Evolutionary conservation across 2,888 invertebrate species (phyloP).

Genomic region (Athalia cordata): DNA sequence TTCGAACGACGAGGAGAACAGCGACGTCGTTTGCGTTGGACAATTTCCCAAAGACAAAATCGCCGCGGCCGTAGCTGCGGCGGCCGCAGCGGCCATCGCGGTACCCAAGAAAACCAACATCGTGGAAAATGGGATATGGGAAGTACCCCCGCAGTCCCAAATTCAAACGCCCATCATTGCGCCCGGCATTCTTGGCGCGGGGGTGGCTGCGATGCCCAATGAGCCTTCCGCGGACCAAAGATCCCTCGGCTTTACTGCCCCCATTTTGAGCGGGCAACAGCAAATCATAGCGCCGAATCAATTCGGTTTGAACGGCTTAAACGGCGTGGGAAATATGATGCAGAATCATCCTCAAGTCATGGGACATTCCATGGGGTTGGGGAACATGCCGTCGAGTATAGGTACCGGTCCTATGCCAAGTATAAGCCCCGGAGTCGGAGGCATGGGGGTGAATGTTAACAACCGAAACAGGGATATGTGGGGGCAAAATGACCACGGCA

Average conservation of each 20-base stretch:
- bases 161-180: slow-evolving; percentile 67
- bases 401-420: slow-evolving; percentile 51
- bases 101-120: slow-evolving; percentile 48
- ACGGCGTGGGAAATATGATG: slow-evolving; percentile 64
- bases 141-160: slow-evolving; percentile 70
- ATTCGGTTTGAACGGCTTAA: slow-evolving; percentile 66
- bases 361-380: slow-evolving; percentile 56
- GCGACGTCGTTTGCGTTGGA: slow-evolving; percentile 70
- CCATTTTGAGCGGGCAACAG: slow-evolving; percentile 55
- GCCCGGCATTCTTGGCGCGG: slow-evolving; percentile 65
- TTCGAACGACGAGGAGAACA: slow-evolving; percentile 61
- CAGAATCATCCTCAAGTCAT: slow-evolving; percentile 60
- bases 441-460: slow-evolving; percentile 23
- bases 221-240: slow-evolving; percentile 50
- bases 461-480: slow-evolving; percentile 67
- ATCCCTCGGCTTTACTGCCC: slow-evolving; percentile 34
- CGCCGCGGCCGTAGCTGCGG: slow-evolving; percentile 45
- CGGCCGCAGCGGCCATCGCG: slow-evolving; percentile 42
- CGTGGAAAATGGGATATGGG: slow-evolving; percentile 69
- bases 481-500: slow-evolving; percentile 52
- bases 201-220: slow-evolving; percentile 60
- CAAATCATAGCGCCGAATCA: slow-evolving; percentile 63
- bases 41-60: slow-evolving; percentile 63
- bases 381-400: slow-evolving; percentile 44
- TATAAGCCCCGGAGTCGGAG: slow-evolving; percentile 48